Evolutionary conservation across 2,888 invertebrate genomes (phyloP), one percentile per base, ranked within the genome.

Genomic region (Seladonia tumulorum): DNA sequence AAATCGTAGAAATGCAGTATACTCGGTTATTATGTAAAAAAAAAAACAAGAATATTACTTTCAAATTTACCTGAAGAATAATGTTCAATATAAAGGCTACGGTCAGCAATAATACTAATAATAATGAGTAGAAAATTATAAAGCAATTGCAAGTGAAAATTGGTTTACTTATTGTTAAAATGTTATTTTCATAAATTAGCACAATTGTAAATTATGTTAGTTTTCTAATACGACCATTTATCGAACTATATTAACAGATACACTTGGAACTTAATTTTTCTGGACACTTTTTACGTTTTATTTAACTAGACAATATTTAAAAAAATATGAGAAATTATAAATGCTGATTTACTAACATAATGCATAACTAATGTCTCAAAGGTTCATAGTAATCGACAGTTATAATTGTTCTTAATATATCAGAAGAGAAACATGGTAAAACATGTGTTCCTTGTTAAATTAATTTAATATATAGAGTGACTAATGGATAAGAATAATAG

Each of bases 21-120:
- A 90, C 89, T 91, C 92, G 89, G 74, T 85, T 82, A 86, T 91
- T 92, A 92, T 92, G 91, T 74, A 92, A 92, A 91, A 77, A 49
- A 49, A 49, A 87, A 90, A 91, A 91, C 78, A 81, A 83, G 45
- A 84, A 49, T 86, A 89, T 88, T 90, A 85, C 63, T 63, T 63
- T 63, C 2, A 63, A 63, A 16, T 29, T 29, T 57, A n/a, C 57
- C 10, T 12, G n/a, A 57, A 57, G 10, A 57, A 18, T 53, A 22
- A 53, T 53, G 8, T 53, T 53, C 22, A 8, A 49, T 49, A n/a
- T 18, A 49, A 18, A 49, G 5, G 5, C 22, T 22, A 49, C 7
- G 7, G 7, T 49, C 49, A 22, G 22, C 22, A 49, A 49, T 49
- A 18, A 25, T 57, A 25, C 25, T 4, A 29, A 29, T 29, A 29